Base-by-base conservation (phyloP, 1,140 invertebrate genomes). In the Amyelois transitella region DNA sequence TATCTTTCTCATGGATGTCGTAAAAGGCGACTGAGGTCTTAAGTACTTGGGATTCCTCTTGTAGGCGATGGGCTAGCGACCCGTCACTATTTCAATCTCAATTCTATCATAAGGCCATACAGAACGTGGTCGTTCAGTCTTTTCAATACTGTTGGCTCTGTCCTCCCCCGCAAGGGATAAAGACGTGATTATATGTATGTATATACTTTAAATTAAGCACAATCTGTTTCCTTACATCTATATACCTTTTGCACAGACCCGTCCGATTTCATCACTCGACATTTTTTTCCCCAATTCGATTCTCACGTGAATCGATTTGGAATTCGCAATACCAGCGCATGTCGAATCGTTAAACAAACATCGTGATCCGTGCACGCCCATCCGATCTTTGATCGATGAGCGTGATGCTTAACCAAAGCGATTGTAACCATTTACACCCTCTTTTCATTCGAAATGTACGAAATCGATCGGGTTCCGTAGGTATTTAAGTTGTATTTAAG, bases 271-370 rank as follows among this genome's bases (percentile, higher is more conserved):
- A 14, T 38, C 32, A 38, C 17, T 18, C 45, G 45, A 48, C n/a
- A n/a, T n/a, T n/a, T 48, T 48, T 20, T 72, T 76, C 77, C 72
- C 66, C 66, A 75, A 73, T 66, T 62, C 62, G 56, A 64, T 80
- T 77, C 77, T 72, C 77, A 77, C 72, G 69, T 69, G 64, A 68
- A 80, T 77, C 75, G 72, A 77, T 76, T 77, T 74, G 48, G 69
- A 62, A 80, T 77, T 77, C 64, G 69, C 71, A 76, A 76, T 80
- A 75, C 62, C 48, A 70, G 50, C 63, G 47, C 77, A 77, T 76
- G 68, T 65, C 77, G 74, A 80, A 80, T 80, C 61, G 77, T 66
- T 80, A 80, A 80, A 77, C 69, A 74, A 77, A 80, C 68, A 80
- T 21, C 45, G 45, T 21, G 20, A 48, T 48, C 45, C 45, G 18